phyloP scores from a whole-genome alignment of 2,888 invertebrate species.

The Folsomia candida region DNA sequence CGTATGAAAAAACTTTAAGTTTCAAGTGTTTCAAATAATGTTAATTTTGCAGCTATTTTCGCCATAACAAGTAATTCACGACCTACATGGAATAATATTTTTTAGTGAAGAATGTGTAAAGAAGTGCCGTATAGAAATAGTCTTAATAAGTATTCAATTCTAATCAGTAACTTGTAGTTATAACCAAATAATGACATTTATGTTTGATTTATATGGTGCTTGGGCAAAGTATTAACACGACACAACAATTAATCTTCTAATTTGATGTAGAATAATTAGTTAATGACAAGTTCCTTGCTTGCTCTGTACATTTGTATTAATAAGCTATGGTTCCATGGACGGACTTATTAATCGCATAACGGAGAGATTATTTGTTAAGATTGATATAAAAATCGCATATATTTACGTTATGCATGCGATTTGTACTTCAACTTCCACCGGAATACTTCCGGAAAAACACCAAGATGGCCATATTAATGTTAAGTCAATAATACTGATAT shows the following conservation, averaged over 20 bases:
- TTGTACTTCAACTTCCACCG: too few relatives aligned
- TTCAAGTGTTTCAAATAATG: not conserved
- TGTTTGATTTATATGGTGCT: not conserved
- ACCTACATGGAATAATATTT: not conserved
- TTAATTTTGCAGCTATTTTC: not conserved
- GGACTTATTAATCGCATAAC: too few relatives aligned
- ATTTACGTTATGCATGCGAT: too few relatives aligned
- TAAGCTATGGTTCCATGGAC: constrained; percentile 26
- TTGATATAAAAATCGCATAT: too few relatives aligned
- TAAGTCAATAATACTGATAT: not conserved
- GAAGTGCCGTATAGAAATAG: constrained; percentile 23
- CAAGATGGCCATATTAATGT: constrained; percentile 5
- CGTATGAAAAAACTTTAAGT: not conserved
- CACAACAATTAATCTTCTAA: too few relatives aligned
- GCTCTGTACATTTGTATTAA: constrained; percentile 7
- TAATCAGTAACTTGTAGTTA: constrained; percentile 5
- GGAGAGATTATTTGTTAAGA: too few relatives aligned
- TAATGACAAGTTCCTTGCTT: too few relatives aligned
- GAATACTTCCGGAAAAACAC: not conserved
- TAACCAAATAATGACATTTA: not conserved
- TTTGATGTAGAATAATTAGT: too few relatives aligned
- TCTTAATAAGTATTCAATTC: not conserved
- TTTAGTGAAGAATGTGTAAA: constrained; percentile 9
- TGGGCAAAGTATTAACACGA: too few relatives aligned
- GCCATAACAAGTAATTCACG: not conserved